Conservation (phyloP, 1,140 invertebrate species). For the Chionoecetes opilio region DNA sequence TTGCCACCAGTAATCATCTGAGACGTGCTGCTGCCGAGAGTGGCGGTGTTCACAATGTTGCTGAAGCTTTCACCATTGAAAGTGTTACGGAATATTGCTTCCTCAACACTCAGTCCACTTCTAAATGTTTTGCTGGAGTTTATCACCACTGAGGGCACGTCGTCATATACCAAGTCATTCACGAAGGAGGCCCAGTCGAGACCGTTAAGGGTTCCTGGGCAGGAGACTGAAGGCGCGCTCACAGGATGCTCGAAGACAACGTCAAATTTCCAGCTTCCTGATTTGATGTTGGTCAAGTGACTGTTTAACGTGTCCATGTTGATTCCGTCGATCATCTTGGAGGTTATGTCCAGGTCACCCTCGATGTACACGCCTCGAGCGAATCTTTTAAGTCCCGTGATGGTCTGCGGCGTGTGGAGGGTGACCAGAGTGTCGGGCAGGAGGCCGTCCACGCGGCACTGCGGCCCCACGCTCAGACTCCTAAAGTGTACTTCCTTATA, state of each 20-base stretch:
- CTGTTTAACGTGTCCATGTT: conserved; percentile 59
- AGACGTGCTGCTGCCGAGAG: not conserved
- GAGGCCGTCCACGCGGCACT: conserved; percentile 49
- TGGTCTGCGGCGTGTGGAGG: conserved; percentile 58
- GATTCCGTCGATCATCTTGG: conserved; percentile 54
- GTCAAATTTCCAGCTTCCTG: conserved; percentile 52
- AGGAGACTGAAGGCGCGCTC: conserved; percentile 8
- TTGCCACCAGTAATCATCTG: conserved; percentile 41
- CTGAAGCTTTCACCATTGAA: conserved; percentile 64
- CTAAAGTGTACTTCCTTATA: conserved; percentile 21
- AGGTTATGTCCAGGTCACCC: conserved; percentile 55
- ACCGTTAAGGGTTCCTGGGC: conserved; percentile 31
- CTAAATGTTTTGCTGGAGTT: conserved; percentile 41
- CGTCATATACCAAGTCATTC: conserved; percentile 61
- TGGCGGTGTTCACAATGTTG: conserved; percentile 42
- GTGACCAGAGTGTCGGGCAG: conserved; percentile 32
- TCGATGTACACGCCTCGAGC: conserved; percentile 37
- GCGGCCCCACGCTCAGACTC: not conserved
- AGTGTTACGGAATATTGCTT: conserved; percentile 49
- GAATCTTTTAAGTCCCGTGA: conserved; percentile 56
- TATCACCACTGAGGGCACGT: conserved; percentile 18
- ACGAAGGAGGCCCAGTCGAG: conserved; percentile 49
- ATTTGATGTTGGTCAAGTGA: not conserved
- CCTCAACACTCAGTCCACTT: not conserved
- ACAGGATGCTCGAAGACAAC: conserved; percentile 55